phyloP scores from a whole-genome alignment of 2,113 vertebrate genomes.

The Plectropomus leopardus region DNA sequence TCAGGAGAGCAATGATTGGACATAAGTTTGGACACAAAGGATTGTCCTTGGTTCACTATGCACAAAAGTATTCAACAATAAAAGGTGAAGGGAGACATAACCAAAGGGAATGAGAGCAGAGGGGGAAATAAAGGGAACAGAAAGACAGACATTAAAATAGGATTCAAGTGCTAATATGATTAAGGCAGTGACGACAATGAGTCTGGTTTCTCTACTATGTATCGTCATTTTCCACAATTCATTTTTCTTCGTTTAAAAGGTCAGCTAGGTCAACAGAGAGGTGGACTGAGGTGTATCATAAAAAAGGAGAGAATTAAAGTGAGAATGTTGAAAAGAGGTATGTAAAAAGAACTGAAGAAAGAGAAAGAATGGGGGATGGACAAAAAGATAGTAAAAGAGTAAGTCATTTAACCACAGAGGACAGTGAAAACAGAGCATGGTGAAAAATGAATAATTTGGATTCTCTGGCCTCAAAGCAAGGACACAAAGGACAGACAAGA shows the following conservation, averaged over 20 bases:
- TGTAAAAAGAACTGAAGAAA: not conserved
- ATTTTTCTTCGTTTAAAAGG: constrained; percentile 27
- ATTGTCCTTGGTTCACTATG: not conserved
- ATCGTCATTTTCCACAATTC: constrained; percentile 8
- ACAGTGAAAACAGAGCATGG: constrained; percentile 39
- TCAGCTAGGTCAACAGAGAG: constrained; percentile 4
- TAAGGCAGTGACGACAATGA: constrained; percentile 14
- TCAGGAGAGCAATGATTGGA: constrained; percentile 3
- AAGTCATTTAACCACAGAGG: constrained; percentile 31
- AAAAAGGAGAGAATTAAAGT: constrained; percentile 3
- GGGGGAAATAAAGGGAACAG: not conserved
- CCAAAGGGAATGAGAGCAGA: not conserved
- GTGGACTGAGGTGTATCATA: not conserved
- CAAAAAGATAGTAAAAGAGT: not conserved
- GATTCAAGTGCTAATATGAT: constrained; percentile 9
- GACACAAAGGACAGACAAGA: constrained; percentile 62
- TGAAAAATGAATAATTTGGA: constrained; percentile 57
- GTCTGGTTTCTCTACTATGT: constrained; percentile 4
- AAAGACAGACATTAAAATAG: not conserved
- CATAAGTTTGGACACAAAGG: constrained; percentile 3
- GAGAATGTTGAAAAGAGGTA: constrained; percentile 12
- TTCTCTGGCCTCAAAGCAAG: constrained; percentile 69
- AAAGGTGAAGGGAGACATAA: constrained; percentile 4
- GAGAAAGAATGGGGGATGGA: constrained; percentile 2
- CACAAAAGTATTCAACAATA: not conserved